Base-by-base conservation (phyloP, 2,888 invertebrate genomes). In the Drosophila cracens region DNA sequence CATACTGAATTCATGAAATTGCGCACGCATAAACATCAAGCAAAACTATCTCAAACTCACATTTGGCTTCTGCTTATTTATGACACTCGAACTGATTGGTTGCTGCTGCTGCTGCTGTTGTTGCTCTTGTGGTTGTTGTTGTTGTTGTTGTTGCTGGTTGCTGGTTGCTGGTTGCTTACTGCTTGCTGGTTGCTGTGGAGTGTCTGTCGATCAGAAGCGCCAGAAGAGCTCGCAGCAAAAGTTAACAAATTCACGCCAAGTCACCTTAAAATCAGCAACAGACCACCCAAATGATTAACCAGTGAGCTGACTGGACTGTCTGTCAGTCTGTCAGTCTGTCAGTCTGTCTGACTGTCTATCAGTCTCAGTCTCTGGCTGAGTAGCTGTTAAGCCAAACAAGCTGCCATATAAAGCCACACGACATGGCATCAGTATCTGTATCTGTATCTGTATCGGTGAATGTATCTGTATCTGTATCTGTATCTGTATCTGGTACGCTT, bases 171-270 rank as follows among this genome's bases (percentile, higher is more conserved):
- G 33, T 16, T 54, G 7, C 18, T n/a, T 10, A 10, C 43, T 43
- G 76, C 34, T 64, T 34, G n/a, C 4, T 31, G 31, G 11, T 29
- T 43, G 36, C 25, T 48, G 61, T 46, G 46, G 46, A 46, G 25
- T 49, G 25, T 64, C 36, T 36, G 64, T 56, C 65, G 71, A 63
- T 75, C 73, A 69, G 74, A 82, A 81, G 79, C 71, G 75, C 79
- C 79, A 75, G 52, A 79, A 82, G 81, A 85, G 69, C 66, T 68
- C 33, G 66, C 52, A 89, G 89, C 86, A 87, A 88, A 92, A 92
- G 91, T 92, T 92, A 91, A 92, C 92, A 92, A 92, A 92, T 92
- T 92, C 92, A 92, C 92, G 92, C 92, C 92, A 91, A 85, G 84
- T 82, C 90, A 92, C 83, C 84, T 86, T 71, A 71, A 83, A 81